phyloP scores from a whole-genome alignment of 1,140 invertebrate species.

The Aporrectodea caliginosa region DNA sequence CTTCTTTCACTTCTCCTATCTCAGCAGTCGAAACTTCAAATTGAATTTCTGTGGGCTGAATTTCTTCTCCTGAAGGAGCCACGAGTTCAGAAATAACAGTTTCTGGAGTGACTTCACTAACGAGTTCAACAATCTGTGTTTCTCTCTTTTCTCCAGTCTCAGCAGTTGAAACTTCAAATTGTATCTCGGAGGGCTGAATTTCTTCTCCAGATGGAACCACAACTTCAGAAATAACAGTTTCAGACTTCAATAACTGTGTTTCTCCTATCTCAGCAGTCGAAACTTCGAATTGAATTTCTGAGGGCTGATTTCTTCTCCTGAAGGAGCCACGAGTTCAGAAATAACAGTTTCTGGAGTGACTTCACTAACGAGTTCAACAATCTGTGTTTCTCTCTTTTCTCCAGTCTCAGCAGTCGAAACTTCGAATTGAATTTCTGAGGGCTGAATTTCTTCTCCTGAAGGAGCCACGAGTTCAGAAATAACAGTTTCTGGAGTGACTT shows the following conservation, averaged over 20 bases:
- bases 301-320: background rate
- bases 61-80: constrained; percentile 25
- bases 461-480: background rate
- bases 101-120: background rate
- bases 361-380: background rate
- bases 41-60: background rate
- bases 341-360: background rate
- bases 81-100: constrained; percentile 4
- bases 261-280: background rate
- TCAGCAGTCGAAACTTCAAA: constrained; percentile 26
- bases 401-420: background rate
- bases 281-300: background rate
- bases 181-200: constrained; percentile 1
- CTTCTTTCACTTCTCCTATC: background rate
- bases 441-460: background rate
- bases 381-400: background rate
- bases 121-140: background rate
- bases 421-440: background rate
- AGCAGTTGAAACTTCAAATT: constrained; percentile 17
- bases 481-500: background rate
- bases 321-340: background rate
- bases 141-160: constrained; percentile 16
- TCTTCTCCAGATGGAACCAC: constrained; percentile 11
- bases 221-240: constrained; percentile 5
- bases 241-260: no score